phyloP scores from a whole-genome alignment of 2,797 vertebrate species.

The Rhabdophis nuchalis region DNA sequence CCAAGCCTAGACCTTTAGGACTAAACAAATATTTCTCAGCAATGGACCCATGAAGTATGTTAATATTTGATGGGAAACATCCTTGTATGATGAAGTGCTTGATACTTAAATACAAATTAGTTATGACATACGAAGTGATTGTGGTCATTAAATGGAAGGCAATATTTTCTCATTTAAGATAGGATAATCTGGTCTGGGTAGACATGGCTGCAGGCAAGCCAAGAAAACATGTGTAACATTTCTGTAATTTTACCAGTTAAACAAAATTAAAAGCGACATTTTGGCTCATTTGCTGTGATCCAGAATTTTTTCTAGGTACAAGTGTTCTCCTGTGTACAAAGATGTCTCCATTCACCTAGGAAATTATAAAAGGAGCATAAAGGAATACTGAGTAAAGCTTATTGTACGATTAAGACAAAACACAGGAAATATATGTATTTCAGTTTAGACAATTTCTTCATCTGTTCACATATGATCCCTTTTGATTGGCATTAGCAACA shows the following conservation, averaged over 20 bases:
- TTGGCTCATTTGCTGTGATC: not conserved
- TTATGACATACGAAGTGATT: constrained; percentile 50
- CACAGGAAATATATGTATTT: not conserved
- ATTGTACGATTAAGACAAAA: not conserved
- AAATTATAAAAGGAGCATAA: not conserved
- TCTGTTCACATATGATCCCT: not conserved
- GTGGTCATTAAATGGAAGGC: constrained; percentile 58
- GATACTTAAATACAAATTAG: constrained; percentile 45
- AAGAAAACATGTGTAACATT: constrained; percentile 18
- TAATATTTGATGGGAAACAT: constrained; percentile 52
- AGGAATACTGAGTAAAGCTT: not conserved
- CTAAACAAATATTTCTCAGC: not conserved
- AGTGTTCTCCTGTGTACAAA: not conserved
- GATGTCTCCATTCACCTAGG: not conserved
- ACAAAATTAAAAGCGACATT: constrained; percentile 6
- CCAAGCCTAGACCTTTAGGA: not conserved
- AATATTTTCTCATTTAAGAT: constrained; percentile 54
- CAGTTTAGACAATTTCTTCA: not conserved
- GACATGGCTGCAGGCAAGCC: constrained; percentile 26
- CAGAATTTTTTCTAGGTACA: not conserved
- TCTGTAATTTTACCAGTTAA: constrained; percentile 1
- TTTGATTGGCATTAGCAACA: not conserved
- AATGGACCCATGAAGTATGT: constrained; percentile 23
- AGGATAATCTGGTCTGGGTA: constrained; percentile 5
- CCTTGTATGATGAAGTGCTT: constrained; percentile 50